These are phyloP conservation scores for Agrypnus murinus DNA, from an alignment of 2,888 invertebrate species.

Conservation along the genomic window DNA sequence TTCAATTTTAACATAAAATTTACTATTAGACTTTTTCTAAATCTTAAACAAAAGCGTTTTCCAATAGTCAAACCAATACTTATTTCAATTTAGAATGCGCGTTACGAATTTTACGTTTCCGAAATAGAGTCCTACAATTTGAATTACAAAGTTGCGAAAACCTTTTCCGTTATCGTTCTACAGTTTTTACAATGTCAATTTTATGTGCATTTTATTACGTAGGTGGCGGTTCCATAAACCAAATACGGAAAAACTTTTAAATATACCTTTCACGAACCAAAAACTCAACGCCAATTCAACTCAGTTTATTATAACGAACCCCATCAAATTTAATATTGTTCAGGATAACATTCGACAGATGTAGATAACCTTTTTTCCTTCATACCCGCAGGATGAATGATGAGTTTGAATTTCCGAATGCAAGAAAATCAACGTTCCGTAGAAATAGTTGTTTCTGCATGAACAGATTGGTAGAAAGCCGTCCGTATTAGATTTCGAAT, in stretches of 20 bases:
- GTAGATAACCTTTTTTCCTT: conserved; percentile 8
- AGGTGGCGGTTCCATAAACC: conserved; percentile 25
- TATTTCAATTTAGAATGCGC: conserved; percentile 4
- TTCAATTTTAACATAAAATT: no score
- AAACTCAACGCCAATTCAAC: neutral
- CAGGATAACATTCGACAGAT: conserved; percentile 12
- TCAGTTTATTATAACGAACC: conserved; percentile 15
- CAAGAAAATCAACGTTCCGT: conserved; percentile 12
- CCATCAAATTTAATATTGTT: conserved; percentile 24
- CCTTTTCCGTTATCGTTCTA: conserved; percentile 20
- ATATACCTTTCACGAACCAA: conserved; percentile 3
- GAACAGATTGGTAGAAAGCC: conserved; percentile 19
- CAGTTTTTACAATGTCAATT: conserved; percentile 39
- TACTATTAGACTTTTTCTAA: neutral
- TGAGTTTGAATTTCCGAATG: conserved; percentile 23
- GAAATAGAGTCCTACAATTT: conserved; percentile 24
- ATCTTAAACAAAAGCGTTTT: neutral
- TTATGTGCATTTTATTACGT: conserved; percentile 31
- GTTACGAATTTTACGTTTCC: conserved; percentile 20
- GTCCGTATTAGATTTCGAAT: neutral
- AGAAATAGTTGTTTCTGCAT: conserved; percentile 21
- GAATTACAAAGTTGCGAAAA: conserved; percentile 40
- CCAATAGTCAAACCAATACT: conserved; percentile 11
- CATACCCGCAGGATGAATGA: conserved; percentile 10
- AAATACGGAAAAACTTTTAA: conserved; percentile 30